Evolutionary conservation across 2,888 invertebrate species (phyloP).

Genomic region (Platycnemis pennipes): DNA sequence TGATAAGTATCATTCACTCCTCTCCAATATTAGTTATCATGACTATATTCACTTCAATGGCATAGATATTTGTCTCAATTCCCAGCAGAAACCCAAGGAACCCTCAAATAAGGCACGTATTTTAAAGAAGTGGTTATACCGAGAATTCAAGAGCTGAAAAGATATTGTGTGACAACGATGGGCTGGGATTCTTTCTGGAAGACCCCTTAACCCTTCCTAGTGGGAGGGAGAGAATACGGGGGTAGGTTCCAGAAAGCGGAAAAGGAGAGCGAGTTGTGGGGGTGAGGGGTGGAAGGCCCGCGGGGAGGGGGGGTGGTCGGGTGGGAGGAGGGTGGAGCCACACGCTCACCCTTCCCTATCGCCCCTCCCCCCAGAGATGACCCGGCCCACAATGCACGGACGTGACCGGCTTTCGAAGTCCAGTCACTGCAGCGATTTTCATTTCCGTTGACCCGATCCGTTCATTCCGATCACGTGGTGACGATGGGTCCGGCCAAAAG

Average conservation of each 20-base stretch:
- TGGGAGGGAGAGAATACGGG: neutral
- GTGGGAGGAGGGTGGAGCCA: too few relatives aligned
- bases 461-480: constrained; percentile 45
- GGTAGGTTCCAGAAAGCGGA: neutral
- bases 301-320: too few relatives aligned
- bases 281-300: neutral
- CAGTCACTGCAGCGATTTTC: constrained; percentile 56
- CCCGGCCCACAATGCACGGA: constrained; percentile 37
- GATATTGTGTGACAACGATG: too few relatives aligned
- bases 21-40: too few relatives aligned
- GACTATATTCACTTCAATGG: too few relatives aligned
- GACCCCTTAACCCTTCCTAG: neutral
- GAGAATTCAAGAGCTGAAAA: too few relatives aligned
- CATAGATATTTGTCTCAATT: too few relatives aligned
- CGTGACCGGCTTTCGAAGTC: constrained; percentile 48
- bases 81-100: too few relatives aligned
- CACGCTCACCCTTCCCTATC: too few relatives aligned
- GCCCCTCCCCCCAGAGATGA: neutral
- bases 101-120: too few relatives aligned
- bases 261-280: neutral
- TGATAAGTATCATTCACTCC: too few relatives aligned
- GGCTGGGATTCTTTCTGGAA: neutral
- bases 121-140: too few relatives aligned
- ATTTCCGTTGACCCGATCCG: constrained; percentile 48
- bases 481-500: constrained; percentile 30